Evolutionary conservation across 2,797 vertebrate genomes (phyloP), one percentile per base, ranked within the genome.

Genomic region (Sebastes glaucus): DNA sequence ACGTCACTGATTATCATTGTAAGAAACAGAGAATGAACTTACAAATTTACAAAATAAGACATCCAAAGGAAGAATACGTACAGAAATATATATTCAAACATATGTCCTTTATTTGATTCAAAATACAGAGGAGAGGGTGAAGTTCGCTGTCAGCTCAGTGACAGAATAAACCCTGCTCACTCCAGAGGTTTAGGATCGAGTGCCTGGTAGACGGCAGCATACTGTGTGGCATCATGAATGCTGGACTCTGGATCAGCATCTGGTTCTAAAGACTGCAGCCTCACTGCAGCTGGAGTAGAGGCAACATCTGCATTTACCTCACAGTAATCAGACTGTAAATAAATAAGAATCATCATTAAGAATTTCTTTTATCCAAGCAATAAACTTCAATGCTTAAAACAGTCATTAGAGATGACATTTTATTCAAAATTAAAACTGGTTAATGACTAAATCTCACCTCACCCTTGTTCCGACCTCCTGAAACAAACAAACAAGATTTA

Each of bases 111-210:
- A 83, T 83, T 81, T 74, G 8, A 69, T 23, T 85, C 16, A 60
- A 74, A 78, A 71, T 20, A 57, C 7, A 80, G 52, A 65, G 3
- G 42, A 27, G 10, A 60, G 18, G 25, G 11, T 46, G 10, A 30
- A 6, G 30, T 5, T 27, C 55, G 49, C 11, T 33, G n/a, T 64
- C 11, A 33, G 57, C 13, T 64, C 23, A 49, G 11, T 77, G 74
- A 62, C 42, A 64, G 20, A 64, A 46, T 5, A 14, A 56, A 74
- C 2, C 2, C 28, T 33, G 28, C 22, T 90, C 60, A 91, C n/a
- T 91, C 83, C 59, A 87, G 69, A 72, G 53, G 35, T 74, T 85
- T 70, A 10, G 83, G 87, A 82, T 92, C 86, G 4, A 87, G 84
- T 16, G 85, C 84, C 62, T 91, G 57, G 30, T 89, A 88, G 33